A percentile compares a stretch with the other conserved stretches of the same genome.
Evolutionary conservation across 2,797 vertebrate genomes (phyloP).

Genomic region (Tokudaia muenninki): DNA sequence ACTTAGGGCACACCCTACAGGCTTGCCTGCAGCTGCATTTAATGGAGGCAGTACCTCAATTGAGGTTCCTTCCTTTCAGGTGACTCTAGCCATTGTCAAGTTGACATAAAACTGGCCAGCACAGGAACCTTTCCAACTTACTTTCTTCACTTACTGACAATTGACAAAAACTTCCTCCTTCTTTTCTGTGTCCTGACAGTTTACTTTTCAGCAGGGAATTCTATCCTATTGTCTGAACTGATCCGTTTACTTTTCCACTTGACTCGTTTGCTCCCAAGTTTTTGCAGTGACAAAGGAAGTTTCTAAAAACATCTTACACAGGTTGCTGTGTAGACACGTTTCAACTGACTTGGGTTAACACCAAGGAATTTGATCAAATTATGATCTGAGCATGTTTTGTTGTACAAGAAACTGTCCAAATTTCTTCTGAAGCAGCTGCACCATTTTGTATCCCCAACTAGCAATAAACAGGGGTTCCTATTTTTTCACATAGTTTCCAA

Average conservation of each 20-base stretch:
- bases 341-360: neutral
- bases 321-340: constrained; percentile 4
- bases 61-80: neutral
- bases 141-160: neutral
- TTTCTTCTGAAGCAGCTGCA: neutral
- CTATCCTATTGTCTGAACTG: neutral
- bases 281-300: neutral
- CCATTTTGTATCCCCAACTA: neutral
- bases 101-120: no score
- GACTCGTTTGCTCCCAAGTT: constrained; percentile 8
- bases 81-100: neutral
- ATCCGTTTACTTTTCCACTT: neutral
- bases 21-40: neutral
- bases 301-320: neutral
- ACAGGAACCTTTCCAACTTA: neutral
- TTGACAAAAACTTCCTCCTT: neutral
- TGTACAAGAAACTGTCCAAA: constrained; percentile 14
- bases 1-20: neutral
- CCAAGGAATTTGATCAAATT: neutral
- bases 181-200: neutral
- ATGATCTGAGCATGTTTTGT: neutral
- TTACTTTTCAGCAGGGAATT: neutral
- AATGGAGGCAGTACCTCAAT: neutral
- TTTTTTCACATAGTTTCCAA: neutral
- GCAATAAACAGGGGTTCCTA: neutral